These are phyloP conservation scores for Aleadryas rufinucha DNA, from an alignment of 2,113 vertebrate genomes.

Conservation along the genomic window DNA sequence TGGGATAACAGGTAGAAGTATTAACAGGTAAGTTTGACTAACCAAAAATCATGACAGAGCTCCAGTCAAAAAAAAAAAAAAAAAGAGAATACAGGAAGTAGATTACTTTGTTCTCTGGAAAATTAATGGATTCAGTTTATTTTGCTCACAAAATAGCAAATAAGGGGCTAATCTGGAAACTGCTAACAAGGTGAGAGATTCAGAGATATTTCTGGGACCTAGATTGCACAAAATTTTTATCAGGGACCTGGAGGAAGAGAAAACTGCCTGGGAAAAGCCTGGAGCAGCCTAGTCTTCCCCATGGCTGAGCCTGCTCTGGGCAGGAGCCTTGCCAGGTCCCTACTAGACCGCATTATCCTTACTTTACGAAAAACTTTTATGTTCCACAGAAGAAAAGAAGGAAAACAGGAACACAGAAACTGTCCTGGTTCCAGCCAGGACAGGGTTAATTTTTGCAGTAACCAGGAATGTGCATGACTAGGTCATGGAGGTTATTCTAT, in stretches of 20 bases:
- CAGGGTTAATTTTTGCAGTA: background rate
- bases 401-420: background rate
- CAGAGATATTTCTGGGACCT: background rate
- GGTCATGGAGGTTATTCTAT: accelerated
- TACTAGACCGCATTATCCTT: background rate
- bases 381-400: background rate
- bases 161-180: background rate
- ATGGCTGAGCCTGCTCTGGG: accelerated
- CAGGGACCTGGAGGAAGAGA: background rate
- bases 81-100: background rate
- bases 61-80: background rate
- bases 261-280: background rate
- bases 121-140: background rate
- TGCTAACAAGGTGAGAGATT: background rate
- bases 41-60: background rate
- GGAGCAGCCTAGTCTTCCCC: background rate
- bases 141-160: background rate
- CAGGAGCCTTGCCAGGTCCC: background rate
- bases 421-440: background rate
- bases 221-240: background rate
- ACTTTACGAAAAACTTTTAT: background rate
- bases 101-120: background rate
- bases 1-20: background rate
- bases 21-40: background rate
- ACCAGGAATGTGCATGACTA: no score